Base-by-base conservation (phyloP, 2,888 invertebrate species). In the Drosophila fulvimacula region DNA sequence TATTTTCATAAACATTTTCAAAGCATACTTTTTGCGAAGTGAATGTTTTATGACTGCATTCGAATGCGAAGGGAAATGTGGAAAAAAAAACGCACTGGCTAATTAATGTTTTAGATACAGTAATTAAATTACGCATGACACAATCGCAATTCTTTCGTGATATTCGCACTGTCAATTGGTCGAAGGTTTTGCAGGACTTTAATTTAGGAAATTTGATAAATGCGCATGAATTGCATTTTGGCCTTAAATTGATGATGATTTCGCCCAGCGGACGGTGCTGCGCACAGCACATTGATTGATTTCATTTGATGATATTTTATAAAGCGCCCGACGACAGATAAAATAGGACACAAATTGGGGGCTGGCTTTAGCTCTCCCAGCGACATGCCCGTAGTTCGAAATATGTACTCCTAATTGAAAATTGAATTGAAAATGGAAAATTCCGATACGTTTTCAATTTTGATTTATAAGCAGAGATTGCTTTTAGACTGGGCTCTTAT, bases 161-260 rank as follows among this genome's bases (percentile, higher is more conserved):
- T 58, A 58, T 58, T 68, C 56, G 32, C 36, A 38, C 9, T n/a
- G 41, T 9, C 34, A 17, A 24, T 32, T 39, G 30, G 51, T 4
- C 9, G 34, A 79, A 60, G 36, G 38, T 58, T 58, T 42, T 63
- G 34, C 36, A 44, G 55, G 32, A 32, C 68, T 73, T 75, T 73
- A 61, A 84, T 67, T 68, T 64, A 34, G 64, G 27, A 69, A 67
- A 65, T 76, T 81, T 76, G 70, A 81, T 76, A 79, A 81, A 79
- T 68, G 79, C 79, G 67, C 85, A 78, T 89, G 85, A 89, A 88
- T 85, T 85, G 85, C 75, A 87, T 87, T 80, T 89, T 73, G 59
- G 73, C 83, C 88, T 88, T 79, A 79, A 84, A 84, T 88, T 88
- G 77, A 83, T 84, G 87, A 73, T 66, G 63, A 63, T 46, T n/a